Evolutionary conservation across 2,888 invertebrate species (phyloP), one percentile per base, ranked within the genome.

Genomic region (Trachelus tabidus): DNA sequence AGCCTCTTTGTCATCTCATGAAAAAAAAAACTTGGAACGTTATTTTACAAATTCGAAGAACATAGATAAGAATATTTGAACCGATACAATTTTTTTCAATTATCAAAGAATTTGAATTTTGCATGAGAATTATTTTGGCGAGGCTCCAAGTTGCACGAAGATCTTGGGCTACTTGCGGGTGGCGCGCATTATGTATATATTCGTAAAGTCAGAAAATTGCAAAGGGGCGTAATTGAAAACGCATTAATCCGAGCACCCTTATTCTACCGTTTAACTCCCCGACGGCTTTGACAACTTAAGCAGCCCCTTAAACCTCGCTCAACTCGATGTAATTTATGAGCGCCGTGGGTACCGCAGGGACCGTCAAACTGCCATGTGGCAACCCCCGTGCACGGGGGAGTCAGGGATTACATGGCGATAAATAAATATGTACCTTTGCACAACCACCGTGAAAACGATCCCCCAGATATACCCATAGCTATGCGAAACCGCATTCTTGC

Each of bases 361-460:
- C 85, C 87, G 87, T 88, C 87, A 86, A 89, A 87, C 87, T 89
- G 90, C 90, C 90, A 90, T 90, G 91, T 90, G 91, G 89, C 88
- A 87, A 87, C 84, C 87, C 85, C 86, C 85, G 82, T 79, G 85
- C 40, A 40, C 40, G 87, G 85, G 86, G 86, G 88, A 90, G 89
- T 91, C 91, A 90, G 88, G 91, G 91, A 91, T 91, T 91, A 91
- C 87, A 85, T 86, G 88, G 85, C 85, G 89, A 91, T 91, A 91
- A 91, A 91, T 91, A 91, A 91, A 90, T 89, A 89, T 88, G 84
- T 85, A 85, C 83, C 79, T 77, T 71, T 35, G 37, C 81, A 79
- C 73, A 34, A 35, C 69, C 69, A 23, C 69, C 69, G 69, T 69
- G 69, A 69, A 69, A 69, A 69, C 69, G 15, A 40, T 15, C 40